phyloP scores from a whole-genome alignment of 2,113 vertebrate species.

The Ascaphus truei region DNA sequence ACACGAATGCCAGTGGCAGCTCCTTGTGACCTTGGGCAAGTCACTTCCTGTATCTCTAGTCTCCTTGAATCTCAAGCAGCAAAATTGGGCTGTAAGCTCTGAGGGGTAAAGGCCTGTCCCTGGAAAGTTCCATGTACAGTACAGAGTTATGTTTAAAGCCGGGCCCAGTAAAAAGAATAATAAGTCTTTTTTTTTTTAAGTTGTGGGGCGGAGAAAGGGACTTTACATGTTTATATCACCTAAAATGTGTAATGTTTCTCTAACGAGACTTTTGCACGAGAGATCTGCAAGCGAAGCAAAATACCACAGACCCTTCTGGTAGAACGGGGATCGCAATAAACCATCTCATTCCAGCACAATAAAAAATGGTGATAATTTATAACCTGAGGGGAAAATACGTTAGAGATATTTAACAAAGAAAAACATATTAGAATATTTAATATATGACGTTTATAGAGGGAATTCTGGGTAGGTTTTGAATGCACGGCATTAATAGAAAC shows the following conservation, averaged over 20 bases:
- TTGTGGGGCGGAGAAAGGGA: no score
- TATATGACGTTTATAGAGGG: background rate
- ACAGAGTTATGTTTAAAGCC: no score
- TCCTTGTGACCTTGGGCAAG: no score
- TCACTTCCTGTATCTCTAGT: no score
- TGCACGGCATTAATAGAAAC: background rate
- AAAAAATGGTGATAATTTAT: background rate
- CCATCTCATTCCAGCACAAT: background rate
- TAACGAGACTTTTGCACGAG: background rate
- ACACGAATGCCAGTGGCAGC: no score
- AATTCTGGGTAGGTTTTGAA: background rate
- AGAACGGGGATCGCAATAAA: background rate
- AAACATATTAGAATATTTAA: conserved; percentile 8
- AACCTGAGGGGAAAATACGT: background rate
- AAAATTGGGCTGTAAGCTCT: no score
- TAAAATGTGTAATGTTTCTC: background rate
- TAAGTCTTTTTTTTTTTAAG: no score
- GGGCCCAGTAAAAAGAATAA: no score
- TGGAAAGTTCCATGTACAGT: no score
- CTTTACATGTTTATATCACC: background rate
- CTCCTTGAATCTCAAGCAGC: no score
- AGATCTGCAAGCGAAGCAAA: background rate
- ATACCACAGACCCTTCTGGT: background rate
- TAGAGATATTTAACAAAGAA: background rate
- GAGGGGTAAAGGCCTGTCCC: no score